phyloP scores from a whole-genome alignment of 2,888 invertebrate genomes.

The Troides helena region DNA sequence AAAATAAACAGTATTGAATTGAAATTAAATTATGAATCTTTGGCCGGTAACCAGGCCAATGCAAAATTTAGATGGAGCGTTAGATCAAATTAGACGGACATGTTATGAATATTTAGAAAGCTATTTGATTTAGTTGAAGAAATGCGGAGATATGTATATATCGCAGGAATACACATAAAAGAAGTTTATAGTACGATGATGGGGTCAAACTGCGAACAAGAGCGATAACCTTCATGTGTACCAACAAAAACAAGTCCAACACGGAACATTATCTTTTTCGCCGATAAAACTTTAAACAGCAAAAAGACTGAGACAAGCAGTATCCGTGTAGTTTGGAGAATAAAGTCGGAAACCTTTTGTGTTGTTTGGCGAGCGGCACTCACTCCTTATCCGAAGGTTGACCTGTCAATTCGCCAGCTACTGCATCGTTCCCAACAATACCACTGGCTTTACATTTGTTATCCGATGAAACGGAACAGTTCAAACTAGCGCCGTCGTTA shows the following conservation, averaged over 20 bases:
- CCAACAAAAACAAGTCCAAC: not conserved
- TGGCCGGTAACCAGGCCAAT: too few species aligned
- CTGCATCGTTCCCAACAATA: constrained; percentile 17
- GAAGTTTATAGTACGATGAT: not conserved
- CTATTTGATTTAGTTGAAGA: too few species aligned
- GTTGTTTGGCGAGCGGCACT: constrained; percentile 22
- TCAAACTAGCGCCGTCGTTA: not conserved
- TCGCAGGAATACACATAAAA: not conserved
- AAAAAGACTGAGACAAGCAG: constrained; percentile 17
- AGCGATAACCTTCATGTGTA: not conserved
- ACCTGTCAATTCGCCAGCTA: constrained; percentile 19
- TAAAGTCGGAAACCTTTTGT: constrained; percentile 21
- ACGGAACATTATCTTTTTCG: not conserved
- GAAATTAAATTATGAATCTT: too few species aligned
- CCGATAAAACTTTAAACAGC: constrained; percentile 16
- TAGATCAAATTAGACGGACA: too few species aligned
- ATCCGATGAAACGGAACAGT: constrained; percentile 11
- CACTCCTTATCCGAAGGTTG: constrained; percentile 17
- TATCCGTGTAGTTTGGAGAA: constrained; percentile 15
- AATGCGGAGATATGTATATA: too few species aligned
- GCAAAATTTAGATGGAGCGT: too few species aligned
- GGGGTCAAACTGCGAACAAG: not conserved
- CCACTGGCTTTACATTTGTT: constrained; percentile 16
- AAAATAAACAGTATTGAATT: too few species aligned
- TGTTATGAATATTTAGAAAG: too few species aligned